These are phyloP conservation scores for Deroptyus accipitrinus DNA, from an alignment of 2,113 vertebrate genomes.

Conservation along the genomic window DNA sequence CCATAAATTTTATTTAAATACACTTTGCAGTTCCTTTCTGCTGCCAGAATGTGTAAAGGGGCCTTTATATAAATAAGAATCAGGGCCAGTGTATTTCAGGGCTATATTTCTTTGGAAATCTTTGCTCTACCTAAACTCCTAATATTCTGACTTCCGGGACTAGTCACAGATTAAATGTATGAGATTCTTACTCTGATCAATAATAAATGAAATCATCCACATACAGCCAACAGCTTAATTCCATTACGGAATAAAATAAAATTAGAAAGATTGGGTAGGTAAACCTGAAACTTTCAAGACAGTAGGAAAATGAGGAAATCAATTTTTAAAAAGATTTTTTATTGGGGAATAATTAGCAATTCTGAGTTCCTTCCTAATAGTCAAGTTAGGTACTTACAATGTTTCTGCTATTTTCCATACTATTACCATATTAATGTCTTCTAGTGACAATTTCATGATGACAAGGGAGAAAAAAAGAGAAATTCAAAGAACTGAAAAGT, in stretches of 20 bases:
- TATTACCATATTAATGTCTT: not conserved
- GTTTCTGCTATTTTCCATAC: not conserved
- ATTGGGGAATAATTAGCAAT: not conserved
- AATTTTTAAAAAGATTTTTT: not conserved
- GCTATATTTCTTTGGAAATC: constrained; percentile 16
- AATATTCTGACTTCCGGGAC: constrained; percentile 2
- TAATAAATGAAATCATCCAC: not conserved
- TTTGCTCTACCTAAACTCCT: not conserved
- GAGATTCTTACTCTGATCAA: not conserved
- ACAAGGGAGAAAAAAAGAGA: not conserved
- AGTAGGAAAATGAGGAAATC: not conserved
- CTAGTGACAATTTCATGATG: not conserved
- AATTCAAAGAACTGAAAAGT: not conserved
- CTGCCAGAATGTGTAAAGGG: not conserved
- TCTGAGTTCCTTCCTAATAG: not conserved
- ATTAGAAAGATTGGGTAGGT: not conserved
- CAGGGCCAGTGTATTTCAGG: not conserved
- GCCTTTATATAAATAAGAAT: not conserved
- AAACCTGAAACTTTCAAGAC: not conserved
- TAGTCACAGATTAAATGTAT: not conserved
- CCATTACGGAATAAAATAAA: not conserved
- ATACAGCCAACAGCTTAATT: not conserved
- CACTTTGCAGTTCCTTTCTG: not conserved
- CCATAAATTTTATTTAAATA: constrained; percentile 34
- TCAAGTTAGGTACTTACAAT: not conserved